Evolutionary conservation across 2,113 vertebrate genomes (phyloP).

Genomic region (Poicephalus meyeri): DNA sequence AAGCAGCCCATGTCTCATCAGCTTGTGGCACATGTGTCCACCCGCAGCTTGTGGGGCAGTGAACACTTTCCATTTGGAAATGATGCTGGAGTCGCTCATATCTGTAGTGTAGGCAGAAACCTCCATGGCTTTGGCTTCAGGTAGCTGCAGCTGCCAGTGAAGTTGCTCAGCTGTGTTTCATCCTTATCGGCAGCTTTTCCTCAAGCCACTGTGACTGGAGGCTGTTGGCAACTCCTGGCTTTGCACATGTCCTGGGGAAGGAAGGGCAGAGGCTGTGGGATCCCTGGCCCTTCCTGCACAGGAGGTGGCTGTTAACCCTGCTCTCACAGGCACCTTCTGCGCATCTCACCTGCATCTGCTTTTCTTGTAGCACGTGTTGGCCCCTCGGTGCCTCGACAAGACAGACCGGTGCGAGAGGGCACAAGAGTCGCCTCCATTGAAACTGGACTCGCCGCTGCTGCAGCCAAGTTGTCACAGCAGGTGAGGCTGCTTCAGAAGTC

Average conservation of each 20-base stretch:
- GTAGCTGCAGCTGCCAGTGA: background rate
- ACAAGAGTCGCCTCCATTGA: slow-evolving; percentile 97
- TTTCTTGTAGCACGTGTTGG: slow-evolving; percentile 88
- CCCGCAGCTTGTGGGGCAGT: fast-evolving
- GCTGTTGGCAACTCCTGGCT: background rate
- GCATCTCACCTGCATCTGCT: background rate
- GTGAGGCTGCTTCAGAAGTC: slow-evolving; percentile 63
- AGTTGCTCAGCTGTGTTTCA: background rate
- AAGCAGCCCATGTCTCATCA: background rate
- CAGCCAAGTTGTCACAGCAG: slow-evolving; percentile 97
- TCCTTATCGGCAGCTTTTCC: background rate
- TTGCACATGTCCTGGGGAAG: fast-evolving
- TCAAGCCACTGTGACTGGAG: fast-evolving
- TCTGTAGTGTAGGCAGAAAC: background rate
- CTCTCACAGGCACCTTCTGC: fast-evolving
- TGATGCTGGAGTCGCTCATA: fast-evolving
- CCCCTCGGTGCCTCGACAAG: slow-evolving; percentile 92
- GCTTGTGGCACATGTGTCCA: background rate
- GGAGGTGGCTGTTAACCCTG: background rate
- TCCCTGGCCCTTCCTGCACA: background rate
- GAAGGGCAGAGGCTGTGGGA: background rate
- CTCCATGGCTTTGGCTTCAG: background rate
- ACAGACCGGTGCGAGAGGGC: slow-evolving; percentile 94
- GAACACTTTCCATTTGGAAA: background rate
- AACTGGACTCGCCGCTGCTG: slow-evolving; percentile 91